These are phyloP conservation scores for Drosophila cognata DNA, from an alignment of 2,888 invertebrate genomes.

Conservation along the genomic window DNA sequence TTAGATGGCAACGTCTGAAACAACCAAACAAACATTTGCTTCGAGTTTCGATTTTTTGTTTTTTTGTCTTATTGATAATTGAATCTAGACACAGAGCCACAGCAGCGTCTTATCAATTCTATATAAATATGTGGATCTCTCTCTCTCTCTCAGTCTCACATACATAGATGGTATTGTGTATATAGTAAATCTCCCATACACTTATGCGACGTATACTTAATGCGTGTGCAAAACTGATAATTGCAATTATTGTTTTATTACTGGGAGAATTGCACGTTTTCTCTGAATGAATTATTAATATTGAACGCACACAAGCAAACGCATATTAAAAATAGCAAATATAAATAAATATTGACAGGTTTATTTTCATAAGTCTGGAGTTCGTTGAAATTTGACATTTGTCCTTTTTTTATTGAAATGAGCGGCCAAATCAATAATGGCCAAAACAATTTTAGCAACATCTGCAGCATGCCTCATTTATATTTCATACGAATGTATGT, in stretches of 20 bases:
- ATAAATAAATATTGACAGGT: slow-evolving; percentile 42
- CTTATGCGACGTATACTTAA: slow-evolving; percentile 64
- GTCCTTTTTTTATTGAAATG: slow-evolving; percentile 9
- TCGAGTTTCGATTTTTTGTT: slow-evolving; percentile 36
- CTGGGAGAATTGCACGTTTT: slow-evolving; percentile 60
- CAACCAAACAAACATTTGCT: slow-evolving; percentile 50
- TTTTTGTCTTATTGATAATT: slow-evolving; percentile 59
- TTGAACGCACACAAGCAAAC: not conserved
- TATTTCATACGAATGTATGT: not conserved
- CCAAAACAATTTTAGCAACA: not conserved
- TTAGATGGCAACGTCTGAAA: slow-evolving; percentile 29
- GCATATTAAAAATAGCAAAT: slow-evolving; percentile 61
- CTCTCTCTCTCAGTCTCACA: slow-evolving; percentile 1
- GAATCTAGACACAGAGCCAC: slow-evolving; percentile 32
- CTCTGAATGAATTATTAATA: slow-evolving; percentile 72
- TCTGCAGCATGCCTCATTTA: not conserved
- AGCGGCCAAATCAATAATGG: slow-evolving; percentile 32
- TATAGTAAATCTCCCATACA: slow-evolving; percentile 32
- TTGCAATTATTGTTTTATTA: slow-evolving; percentile 31
- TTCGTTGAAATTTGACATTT: slow-evolving; percentile 77
- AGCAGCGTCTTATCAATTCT: slow-evolving; percentile 59
- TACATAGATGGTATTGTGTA: slow-evolving; percentile 9
- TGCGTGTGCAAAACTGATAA: slow-evolving; percentile 69
- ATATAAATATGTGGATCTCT: slow-evolving; percentile 16
- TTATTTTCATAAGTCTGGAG: slow-evolving; percentile 65